Evolutionary conservation across 1,140 invertebrate genomes (phyloP), one percentile per base, ranked within the genome.

Genomic region (Calephelis virginiensis): DNA sequence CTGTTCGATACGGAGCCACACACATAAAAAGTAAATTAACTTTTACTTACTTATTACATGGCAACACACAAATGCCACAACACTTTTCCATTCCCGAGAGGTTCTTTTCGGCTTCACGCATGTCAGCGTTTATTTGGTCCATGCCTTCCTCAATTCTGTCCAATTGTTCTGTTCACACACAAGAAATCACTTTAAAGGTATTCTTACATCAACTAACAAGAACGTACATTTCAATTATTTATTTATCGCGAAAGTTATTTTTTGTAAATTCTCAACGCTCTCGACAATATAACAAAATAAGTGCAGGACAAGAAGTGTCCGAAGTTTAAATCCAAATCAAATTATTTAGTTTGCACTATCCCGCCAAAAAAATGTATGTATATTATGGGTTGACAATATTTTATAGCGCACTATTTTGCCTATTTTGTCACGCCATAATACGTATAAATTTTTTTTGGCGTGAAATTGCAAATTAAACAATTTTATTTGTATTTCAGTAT

Each of bases 51-150:
- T 98, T 99, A 92, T 98, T 98, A 94, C 98, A 99, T 6, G 98
- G 98, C 74, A 99, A 93, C 67, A 99, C 97, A 93, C 98, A 99
- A 61, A 99, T 94, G 50, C 98, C 98, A 91, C 98, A 99, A 92
- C 99, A 99, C 92, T 99, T 99, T 92, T 99, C 98, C 97, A 99
- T 98, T 69, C 98, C 99, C 61, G 98, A 99, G 67, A 99, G 93
- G 93, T 99, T 99, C 89, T 99, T 99, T 92, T 99, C 99, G 8
- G 99, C 99, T 91, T 99, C 98, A 79, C 95, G 95, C 98, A 99
- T 99, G 86, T 99, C 99, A 56, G 97, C 95, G 92, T 99, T 99
- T 91, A 99, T 99, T 86, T 99, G 97, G 92, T 99, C 98, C 97
- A 99, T 99, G 38, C 98, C 99, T 93, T 99, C 98, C 93, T 99